Evolutionary conservation across 1,140 invertebrate species (phyloP), one percentile per base, ranked within the genome.

Genomic region (Drosophila subpulchrella): DNA sequence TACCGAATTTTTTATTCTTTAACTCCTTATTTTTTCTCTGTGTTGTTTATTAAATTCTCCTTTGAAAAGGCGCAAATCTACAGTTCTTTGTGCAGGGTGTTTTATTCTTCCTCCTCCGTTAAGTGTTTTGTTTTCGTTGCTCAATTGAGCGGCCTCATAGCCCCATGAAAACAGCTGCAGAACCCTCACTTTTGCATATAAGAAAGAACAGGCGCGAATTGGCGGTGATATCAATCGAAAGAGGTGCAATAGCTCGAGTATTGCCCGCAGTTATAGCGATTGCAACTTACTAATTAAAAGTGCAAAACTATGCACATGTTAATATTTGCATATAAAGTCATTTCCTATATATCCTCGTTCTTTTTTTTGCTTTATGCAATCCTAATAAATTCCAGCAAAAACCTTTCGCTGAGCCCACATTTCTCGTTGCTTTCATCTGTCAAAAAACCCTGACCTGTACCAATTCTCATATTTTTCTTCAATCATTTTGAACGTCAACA

Each of bases 91-190:
- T 41, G 38, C 60, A 42, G 60, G n/a, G 36, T 30, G 38, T 54
- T 47, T 12, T 10, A n/a, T 50, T 56, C 44, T 39, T 38, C 48
- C 57, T 50, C 38, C 48, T 34, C 10, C 24, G 38, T 78, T 81
- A 85, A 85, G 65, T 85, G 82, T 75, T 85, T 85, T 85, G 81
- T 86, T 85, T 85, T 80, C 50, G 73, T 58, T 61, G 38, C 44
- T 51, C 67, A 81, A 81, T 82, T 78, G 47, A 75, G 27, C 47
- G 30, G 15, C 47, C 36, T n/a, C 10, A 8, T 39, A 13, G 11
- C 11, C 6, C 10, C 5, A 8, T 3, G 24, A 36, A 41, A 63
- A 71, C 60, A 66, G 32, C 42, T 51, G 68, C 36, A 61, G 38
- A 30, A 63, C 42, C 12, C 6, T 13, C n/a, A 7, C 10, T 30